phyloP scores from a whole-genome alignment of 1,140 invertebrate genomes.

The Diuraphis noxia region DNA sequence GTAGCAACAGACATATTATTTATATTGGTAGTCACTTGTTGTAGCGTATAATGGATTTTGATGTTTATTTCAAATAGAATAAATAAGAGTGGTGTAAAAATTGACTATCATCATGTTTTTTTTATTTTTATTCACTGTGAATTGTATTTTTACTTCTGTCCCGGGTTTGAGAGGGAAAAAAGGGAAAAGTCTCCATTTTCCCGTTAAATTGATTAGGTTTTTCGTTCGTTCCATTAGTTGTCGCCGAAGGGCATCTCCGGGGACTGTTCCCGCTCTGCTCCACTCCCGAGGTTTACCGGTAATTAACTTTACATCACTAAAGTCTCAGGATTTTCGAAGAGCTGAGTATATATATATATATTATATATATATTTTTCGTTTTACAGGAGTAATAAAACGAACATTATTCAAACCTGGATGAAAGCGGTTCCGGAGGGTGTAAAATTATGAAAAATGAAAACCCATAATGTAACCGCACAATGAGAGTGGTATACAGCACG shows the following conservation, averaged over 20 bases:
- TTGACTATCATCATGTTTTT: constrained; percentile 27
- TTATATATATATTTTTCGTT: background rate
- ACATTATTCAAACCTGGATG: constrained; percentile 36
- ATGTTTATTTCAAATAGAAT: constrained; percentile 26
- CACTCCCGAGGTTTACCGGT: constrained; percentile 39
- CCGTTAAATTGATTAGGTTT: constrained; percentile 49
- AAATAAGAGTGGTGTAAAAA: constrained; percentile 12
- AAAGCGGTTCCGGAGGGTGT: constrained; percentile 27
- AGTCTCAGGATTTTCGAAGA: constrained; percentile 37
- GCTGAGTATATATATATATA: background rate
- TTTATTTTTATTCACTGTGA: constrained; percentile 31
- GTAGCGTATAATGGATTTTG: background rate
- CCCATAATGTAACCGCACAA: constrained; percentile 28
- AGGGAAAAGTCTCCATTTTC: constrained; percentile 29
- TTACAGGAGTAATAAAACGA: constrained; percentile 2
- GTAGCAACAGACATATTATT: background rate
- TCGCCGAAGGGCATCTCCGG: constrained; percentile 40
- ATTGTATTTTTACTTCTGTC: background rate
- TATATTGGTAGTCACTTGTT: background rate
- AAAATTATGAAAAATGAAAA: constrained; percentile 20
- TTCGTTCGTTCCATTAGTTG: constrained; percentile 45
- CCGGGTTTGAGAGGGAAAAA: background rate
- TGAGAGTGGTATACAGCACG: background rate
- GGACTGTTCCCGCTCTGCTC: background rate
- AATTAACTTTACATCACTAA: constrained; percentile 50